Evolutionary conservation across 2,797 vertebrate genomes (phyloP), one percentile per base, ranked within the genome.

Genomic region (Psittacula echo): DNA sequence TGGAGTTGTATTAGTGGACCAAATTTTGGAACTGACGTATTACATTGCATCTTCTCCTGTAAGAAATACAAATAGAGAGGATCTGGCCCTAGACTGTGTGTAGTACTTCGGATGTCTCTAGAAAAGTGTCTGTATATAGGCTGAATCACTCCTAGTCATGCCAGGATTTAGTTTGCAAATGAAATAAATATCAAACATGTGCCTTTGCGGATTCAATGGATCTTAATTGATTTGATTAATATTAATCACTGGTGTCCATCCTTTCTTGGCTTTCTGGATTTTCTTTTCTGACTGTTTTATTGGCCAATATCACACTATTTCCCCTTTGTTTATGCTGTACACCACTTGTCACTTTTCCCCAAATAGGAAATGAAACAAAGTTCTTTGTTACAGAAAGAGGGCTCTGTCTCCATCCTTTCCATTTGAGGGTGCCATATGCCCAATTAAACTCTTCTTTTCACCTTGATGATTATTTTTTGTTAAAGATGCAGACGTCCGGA

Each of bases 401-500:
- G 11, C 11, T 95, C 85, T 87, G 64, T 89, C 64, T 94, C 73
- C 1, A 1, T 85, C 60, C 48, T 87, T 90, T 41, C 48, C 53
- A 60, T 85, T 62, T 89, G 75, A 92, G 29, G 68, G 42, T 89
- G 65, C 86, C 93, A 87, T 87, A 81, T 68, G 85, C 68, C 71
- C 39, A 95, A 74, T 94, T 82, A 94, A 95, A 90, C 51, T 51
- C 73, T 87, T 93, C 60, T 93, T 95, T 95, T 94, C 93, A 95
- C 86, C 61, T 90, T 85, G 73, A 86, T 93, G 87, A 93, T 91
- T 94, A 67, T 82, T 93, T 93, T 96, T 94, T 91, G 81, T 91
- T 92, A 94, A 80, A 90, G 78, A 85, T 90, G 79, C 89, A 95
- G 90, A 96, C 77, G 41, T 88, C 42, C 84, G 89, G 88, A 72